Evolutionary conservation across 2,113 vertebrate genomes (phyloP).

Genomic region (Ophthalmolycus amberensis): DNA sequence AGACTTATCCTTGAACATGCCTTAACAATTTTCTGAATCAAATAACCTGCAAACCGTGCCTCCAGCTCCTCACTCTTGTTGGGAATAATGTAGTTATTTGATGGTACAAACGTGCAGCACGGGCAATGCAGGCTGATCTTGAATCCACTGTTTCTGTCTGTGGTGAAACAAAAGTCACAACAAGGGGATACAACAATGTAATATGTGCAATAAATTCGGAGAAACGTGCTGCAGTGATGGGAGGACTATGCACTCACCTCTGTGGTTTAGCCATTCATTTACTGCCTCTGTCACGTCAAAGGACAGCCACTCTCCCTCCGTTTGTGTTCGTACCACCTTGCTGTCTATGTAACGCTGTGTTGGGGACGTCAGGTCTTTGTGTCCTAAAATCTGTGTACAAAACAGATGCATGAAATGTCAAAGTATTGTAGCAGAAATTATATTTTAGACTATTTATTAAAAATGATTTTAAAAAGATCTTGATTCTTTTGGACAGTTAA

Average conservation of each 20-base stretch:
- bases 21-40: not conserved
- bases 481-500: not conserved
- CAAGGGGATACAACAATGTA: not conserved
- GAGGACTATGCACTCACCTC: conserved; percentile 84
- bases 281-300: conserved; percentile 97
- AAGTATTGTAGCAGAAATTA: not conserved
- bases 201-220: too few relatives aligned
- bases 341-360: conserved; percentile 97
- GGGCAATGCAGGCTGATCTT: conserved; percentile 98
- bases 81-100: conserved; percentile 97
- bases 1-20: not conserved
- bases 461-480: not conserved
- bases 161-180: conserved; percentile 68
- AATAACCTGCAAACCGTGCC: conserved; percentile 94
- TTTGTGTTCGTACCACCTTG: conserved; percentile 94
- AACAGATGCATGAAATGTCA: not conserved
- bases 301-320: conserved; percentile 95
- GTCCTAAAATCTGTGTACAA: conserved; percentile 75
- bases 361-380: conserved; percentile 92
- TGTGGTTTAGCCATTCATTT: conserved; percentile 95
- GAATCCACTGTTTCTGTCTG: conserved; percentile 98
- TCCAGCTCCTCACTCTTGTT: conserved; percentile 98
- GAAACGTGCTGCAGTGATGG: not conserved
- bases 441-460: not conserved
- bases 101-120: conserved; percentile 95